Percentiles rank a stretch among this genome's conserved stretches.
Conservation (phyloP, 2,113 vertebrate genomes). For the Otocyon megalotis region DNA sequence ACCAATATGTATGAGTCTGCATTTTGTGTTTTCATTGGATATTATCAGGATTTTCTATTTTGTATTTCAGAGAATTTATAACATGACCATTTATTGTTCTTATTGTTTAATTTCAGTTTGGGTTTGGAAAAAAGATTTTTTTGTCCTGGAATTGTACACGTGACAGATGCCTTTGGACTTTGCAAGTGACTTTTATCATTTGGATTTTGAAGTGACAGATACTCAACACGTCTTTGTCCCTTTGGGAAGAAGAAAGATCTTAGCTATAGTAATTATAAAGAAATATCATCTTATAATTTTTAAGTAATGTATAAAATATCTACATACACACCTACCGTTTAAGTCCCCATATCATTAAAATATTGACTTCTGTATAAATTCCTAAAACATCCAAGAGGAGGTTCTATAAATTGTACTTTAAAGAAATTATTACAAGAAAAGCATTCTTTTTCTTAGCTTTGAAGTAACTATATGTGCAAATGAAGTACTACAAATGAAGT, state of each 20-base stretch:
- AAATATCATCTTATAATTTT: not conserved
- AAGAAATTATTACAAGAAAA: not conserved
- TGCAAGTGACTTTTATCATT: not conserved
- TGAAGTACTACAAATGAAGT: not conserved
- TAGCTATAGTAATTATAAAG: not conserved
- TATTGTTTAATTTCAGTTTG: not conserved
- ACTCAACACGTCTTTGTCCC: not conserved
- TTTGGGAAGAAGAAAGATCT: not conserved
- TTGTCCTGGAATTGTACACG: not conserved
- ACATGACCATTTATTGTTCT: conserved; percentile 4
- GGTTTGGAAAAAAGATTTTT: not conserved
- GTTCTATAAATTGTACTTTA: not conserved
- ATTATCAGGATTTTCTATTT: not conserved
- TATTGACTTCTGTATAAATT: not conserved
- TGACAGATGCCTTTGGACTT: not conserved
- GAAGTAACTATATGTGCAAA: not conserved
- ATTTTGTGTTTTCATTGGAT: not conserved
- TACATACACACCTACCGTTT: not conserved
- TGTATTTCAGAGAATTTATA: not conserved
- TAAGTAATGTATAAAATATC: not conserved
- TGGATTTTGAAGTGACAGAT: not conserved
- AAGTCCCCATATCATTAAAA: not conserved
- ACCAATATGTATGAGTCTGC: not conserved
- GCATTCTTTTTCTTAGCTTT: not conserved
- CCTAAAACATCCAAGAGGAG: not conserved